Base-by-base conservation (phyloP, 1,140 invertebrate species). In the Danaus melanippus region DNA sequence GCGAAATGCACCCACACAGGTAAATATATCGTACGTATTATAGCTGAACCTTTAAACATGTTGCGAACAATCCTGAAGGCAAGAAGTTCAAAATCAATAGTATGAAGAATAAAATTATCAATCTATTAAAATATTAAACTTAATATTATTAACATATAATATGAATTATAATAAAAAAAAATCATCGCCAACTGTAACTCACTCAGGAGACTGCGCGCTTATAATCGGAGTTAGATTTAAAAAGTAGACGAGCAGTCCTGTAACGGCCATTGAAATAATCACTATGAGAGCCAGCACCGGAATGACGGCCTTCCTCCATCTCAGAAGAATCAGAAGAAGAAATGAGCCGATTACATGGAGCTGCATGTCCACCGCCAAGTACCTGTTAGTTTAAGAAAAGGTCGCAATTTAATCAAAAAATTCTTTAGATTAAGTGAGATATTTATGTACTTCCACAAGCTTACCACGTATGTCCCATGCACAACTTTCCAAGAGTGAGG, bases 391-490 rank as follows among this genome's bases (percentile, higher is more conserved):
- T 21, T 46, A 12, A 41, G 7, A 32, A 3, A 32, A 7, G 6
- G 21, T 3, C 2, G 6, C 7, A 32, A 32, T 32, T 32, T 1
- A 32, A 32, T 32, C 21, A 15, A 15, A 3, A 32, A 32, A 32
- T 32, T 7, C 21, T 32, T 32, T 3, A 32, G 0, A 32, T 32
- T 0, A 32, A 32, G 7, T 32, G 21, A 3, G 2, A 32, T 32
- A 5, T 1, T 32, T 0, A 32, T 32, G 21, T 32, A 7, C 2
- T 32, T 12, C 46, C 9, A 47, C 6, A 9, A 11, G 60, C 78
- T 74, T 40, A 82, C 80, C 80, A 84, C 21, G 79, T 81, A 46
- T 84, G 80, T 42, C 71, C 75, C 80, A 84, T 81, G 53, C 80
- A 84, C 61, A 73, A 71, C 55, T 80, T 79, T 21, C 77, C 76